Conservation (phyloP, 1,140 invertebrate species). For the Caerostris darwini region DNA sequence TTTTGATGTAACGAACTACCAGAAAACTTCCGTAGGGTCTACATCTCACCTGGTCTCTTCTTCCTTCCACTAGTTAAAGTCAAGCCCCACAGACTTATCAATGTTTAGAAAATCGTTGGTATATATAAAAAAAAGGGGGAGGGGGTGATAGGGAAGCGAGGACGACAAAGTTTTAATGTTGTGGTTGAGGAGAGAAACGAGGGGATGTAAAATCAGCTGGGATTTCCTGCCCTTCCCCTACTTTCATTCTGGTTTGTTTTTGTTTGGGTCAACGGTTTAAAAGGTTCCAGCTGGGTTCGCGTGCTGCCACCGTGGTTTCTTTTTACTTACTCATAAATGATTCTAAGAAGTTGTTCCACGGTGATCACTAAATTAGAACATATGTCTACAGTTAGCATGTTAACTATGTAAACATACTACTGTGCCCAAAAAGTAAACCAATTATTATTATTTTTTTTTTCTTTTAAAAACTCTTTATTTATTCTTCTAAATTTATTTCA, state of each 20-base stretch:
- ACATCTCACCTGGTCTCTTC: conserved; percentile 65
- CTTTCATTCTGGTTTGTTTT: conserved; percentile 44
- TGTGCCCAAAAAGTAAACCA: neutral
- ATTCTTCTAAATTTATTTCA: no score
- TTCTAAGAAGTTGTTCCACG: neutral
- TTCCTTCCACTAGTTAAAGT: conserved; percentile 57
- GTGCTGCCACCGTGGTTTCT: neutral
- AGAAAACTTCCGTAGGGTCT: conserved; percentile 12
- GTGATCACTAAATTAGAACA: neutral
- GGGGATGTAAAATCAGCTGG: conserved; percentile 44
- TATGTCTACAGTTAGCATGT: neutral
- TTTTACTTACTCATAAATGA: neutral
- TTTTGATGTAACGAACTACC: conserved; percentile 43
- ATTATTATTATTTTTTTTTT: neutral
- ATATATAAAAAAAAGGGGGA: neutral
- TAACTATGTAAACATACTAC: neutral
- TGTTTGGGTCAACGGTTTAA: conserved; percentile 52
- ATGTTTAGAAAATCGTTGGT: neutral
- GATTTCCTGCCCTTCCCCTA: neutral
- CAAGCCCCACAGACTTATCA: neutral
- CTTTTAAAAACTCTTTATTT: no score
- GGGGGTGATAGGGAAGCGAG: neutral
- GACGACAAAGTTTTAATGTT: no score
- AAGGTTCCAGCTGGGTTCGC: neutral
- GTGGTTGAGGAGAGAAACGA: conserved; percentile 2